These are phyloP conservation scores for Bursaphelenchus mucronatus DNA, from an alignment of 1,140 invertebrate genomes.

Conservation along the genomic window DNA sequence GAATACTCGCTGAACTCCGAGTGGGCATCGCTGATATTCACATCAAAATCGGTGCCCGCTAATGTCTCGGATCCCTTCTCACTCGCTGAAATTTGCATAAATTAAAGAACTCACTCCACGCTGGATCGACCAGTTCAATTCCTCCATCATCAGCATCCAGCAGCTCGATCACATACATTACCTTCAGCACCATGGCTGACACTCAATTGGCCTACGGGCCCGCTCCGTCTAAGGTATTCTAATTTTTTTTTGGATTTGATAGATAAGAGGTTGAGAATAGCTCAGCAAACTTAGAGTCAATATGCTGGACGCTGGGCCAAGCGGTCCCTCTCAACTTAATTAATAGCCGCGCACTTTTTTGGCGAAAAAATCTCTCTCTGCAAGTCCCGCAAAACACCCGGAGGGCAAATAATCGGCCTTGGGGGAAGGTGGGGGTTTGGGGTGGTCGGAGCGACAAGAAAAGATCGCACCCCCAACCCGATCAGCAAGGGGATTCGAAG, in stretches of 20 bases:
- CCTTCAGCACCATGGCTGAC: constrained; percentile 51
- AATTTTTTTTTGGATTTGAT: background rate
- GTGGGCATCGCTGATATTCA: constrained; percentile 37
- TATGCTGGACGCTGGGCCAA: too few species aligned
- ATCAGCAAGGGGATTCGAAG: too few species aligned
- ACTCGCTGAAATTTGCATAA: constrained; percentile 34
- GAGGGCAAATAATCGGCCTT: background rate
- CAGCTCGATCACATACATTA: constrained; percentile 58
- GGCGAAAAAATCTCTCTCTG: constrained; percentile 15
- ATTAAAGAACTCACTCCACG: constrained; percentile 57
- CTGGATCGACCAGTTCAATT: constrained; percentile 59
- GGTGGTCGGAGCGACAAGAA: constrained; percentile 3
- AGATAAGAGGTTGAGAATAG: background rate
- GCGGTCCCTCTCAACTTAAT: background rate
- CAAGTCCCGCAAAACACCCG: background rate
- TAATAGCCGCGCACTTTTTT: background rate
- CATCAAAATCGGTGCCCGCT: constrained; percentile 35
- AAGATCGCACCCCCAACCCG: too few species aligned
- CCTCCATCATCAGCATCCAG: constrained; percentile 58
- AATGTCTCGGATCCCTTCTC: constrained; percentile 32
- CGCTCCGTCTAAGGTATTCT: constrained; percentile 6
- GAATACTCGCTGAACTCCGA: constrained; percentile 58
- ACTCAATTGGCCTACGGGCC: background rate
- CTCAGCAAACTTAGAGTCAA: background rate
- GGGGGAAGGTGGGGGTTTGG: constrained; percentile 12